Base-by-base conservation (phyloP, 2,888 invertebrate genomes). In the Pandemis corylana region DNA sequence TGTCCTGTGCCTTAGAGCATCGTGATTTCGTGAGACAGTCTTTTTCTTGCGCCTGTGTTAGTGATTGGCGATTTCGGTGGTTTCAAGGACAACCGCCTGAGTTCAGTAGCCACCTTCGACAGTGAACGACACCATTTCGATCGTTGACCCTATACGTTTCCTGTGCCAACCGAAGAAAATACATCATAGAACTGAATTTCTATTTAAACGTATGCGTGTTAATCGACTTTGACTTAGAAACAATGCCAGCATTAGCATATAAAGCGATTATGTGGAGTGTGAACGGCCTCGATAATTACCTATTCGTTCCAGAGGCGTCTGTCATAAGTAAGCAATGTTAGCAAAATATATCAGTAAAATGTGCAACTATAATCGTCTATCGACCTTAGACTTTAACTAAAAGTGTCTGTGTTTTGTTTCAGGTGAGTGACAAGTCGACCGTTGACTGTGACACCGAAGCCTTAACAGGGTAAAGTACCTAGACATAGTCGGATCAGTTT, bases 121-220 rank as follows among this genome's bases (percentile, higher is more conserved):
- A 84, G 92, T 90, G 90, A 93, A 93, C 84, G 92, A 92, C 94
- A 93, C 89, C 89, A 92, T 89, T 91, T 86, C 86, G 94, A 87
- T 83, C 94, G 84, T 93, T 93, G 93, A 94, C 91, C 93, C 86
- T 84, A 80, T 79, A 82, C 83, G 86, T 87, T 93, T 93, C 93
- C 93, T 94, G 91, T 86, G 89, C 86, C 83, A 85, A 83, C 87
- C 82, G 82, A 90, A 86, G 85, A 86, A 85, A 86, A 89, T 83
- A 85, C 80, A 82, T 84, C 84, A 85, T 85, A 85, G 83, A 85
- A 85, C 80, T 87, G 85, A 85, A 85, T 84, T 86, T 82, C 81
- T 83, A 86, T 87, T 88, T 84, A 85, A 85, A 84, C 86, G 76
- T 87, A 89, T 87, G 84, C 84, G 82, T 80, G 79, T 87, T 88